Evolutionary conservation across 2,888 invertebrate genomes (phyloP).

Genomic region (Brachypterus glaber): DNA sequence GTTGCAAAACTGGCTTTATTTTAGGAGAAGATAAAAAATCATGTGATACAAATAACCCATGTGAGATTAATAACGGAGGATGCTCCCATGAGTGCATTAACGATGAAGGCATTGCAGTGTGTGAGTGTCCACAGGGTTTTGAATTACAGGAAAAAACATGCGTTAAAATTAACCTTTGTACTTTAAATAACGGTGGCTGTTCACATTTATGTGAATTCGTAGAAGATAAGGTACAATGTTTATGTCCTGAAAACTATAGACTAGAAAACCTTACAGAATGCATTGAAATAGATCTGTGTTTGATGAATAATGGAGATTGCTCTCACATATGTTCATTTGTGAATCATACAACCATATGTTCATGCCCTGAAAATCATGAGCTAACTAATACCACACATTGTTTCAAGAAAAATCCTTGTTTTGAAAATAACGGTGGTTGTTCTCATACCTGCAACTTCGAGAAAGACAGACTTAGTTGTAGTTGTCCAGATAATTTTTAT

Average conservation of each 20-base stretch:
- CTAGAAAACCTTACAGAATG: constrained; percentile 34
- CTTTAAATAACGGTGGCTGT: constrained; percentile 44
- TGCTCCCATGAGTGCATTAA: constrained; percentile 29
- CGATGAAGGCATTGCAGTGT: constrained; percentile 42
- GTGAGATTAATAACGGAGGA: constrained; percentile 38
- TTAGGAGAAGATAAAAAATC: constrained; percentile 30
- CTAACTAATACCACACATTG: constrained; percentile 36
- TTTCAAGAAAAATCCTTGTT: constrained; percentile 47
- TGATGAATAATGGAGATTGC: constrained; percentile 47
- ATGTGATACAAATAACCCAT: constrained; percentile 42
- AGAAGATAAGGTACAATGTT: constrained; percentile 41
- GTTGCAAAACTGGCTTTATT: constrained; percentile 41
- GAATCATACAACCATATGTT: constrained; percentile 44
- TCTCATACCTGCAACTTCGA: constrained; percentile 47
- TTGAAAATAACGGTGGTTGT: constrained; percentile 51
- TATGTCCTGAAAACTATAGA: constrained; percentile 39
- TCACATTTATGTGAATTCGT: constrained; percentile 44
- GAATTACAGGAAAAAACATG: constrained; percentile 30
- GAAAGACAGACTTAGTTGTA: constrained; percentile 42
- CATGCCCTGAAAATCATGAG: constrained; percentile 45
- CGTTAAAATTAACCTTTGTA: constrained; percentile 40
- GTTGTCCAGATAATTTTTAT: constrained; percentile 40
- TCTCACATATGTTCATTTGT: constrained; percentile 46
- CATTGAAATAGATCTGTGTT: constrained; percentile 44
- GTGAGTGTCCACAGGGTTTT: constrained; percentile 34